Conservation (phyloP, 2,113 vertebrate species). For the Tragelaphus strepsiceros region DNA sequence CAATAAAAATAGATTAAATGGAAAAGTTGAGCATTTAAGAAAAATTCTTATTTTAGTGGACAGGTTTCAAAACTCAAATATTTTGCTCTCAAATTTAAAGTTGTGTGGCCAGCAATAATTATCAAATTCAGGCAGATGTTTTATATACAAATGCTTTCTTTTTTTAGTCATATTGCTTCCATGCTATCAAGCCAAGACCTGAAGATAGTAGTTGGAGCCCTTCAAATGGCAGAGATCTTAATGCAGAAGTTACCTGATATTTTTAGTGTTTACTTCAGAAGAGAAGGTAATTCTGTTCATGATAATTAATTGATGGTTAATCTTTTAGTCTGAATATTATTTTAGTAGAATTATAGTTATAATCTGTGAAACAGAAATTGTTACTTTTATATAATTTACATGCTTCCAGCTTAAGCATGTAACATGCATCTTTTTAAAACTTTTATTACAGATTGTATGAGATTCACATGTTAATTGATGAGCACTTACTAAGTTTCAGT, state of each 20-base stretch:
- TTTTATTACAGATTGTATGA: neutral
- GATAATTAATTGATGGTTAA: neutral
- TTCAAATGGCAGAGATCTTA: slow-evolving; percentile 99
- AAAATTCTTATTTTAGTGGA: neutral
- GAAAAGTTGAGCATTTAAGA: neutral
- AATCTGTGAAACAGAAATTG: neutral
- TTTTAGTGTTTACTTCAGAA: slow-evolving; percentile 99
- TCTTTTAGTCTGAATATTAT: neutral
- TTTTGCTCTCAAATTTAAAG: slow-evolving; percentile 18
- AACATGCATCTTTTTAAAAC: neutral
- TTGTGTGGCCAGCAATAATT: neutral
- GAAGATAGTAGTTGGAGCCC: slow-evolving; percentile 99
- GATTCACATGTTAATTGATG: neutral
- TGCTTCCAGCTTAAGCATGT: neutral
- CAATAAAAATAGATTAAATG: neutral
- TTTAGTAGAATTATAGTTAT: neutral
- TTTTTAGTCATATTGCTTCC: slow-evolving; percentile 97
- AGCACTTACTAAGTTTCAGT: neutral
- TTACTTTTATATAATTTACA: neutral
- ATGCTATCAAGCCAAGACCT: slow-evolving; percentile 99
- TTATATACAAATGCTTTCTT: slow-evolving; percentile 57
- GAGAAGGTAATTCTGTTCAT: slow-evolving; percentile 89
- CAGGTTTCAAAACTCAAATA: neutral
- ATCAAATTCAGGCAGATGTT: neutral
- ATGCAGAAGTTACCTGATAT: slow-evolving; percentile 99